Evolutionary conservation across 2,113 vertebrate genomes (phyloP), one percentile per base, ranked within the genome.

Genomic region (Perognathus longimembris): DNA sequence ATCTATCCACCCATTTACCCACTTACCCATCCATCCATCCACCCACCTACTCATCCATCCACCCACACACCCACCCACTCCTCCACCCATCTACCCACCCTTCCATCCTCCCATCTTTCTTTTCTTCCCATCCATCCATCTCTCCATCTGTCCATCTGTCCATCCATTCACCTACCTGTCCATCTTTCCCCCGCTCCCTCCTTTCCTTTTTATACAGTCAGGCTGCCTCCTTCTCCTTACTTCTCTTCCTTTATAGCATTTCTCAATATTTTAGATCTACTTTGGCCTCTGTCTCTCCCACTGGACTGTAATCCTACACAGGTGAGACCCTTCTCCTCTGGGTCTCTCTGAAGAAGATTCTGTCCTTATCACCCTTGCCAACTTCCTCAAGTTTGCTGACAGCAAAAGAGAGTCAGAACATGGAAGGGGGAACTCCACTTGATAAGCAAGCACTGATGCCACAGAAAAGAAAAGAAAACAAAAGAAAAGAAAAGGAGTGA

Each of bases 391-490:
- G 81, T 84, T 78, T 69, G 40, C 69, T 54, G 88, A 77, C 3
- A 57, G 85, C 26, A 64, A 42, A 84, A 54, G 4, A 38, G 80
- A 89, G 42, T 3, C 85, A 69, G 73, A 84, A 77, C 20, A 34
- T 28, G 2, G 6, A 15, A 85, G 78, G 85, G 30, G 80, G 69
- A 92, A 45, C 24, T 17, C 77, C 45, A 81, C 85, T 89, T 92
- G 40, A 34, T n/a, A 73, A 80, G 85, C 71, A 57, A 94, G 85
- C 74, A 32, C 57, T 21, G 20, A 73, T 89, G 80, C 90, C 86
- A 84, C 71, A 50, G 94, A 76, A 77, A 73, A 80, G 24, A 54
- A 93, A 93, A 75, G 79, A 36, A 79, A 73, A 59, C n/a, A 76
- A 77, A 73, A 80, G 24, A 54, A 93, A 93, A 75, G 79, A 36